Conservation (phyloP, 1,140 invertebrate genomes). For the Popillia japonica region DNA sequence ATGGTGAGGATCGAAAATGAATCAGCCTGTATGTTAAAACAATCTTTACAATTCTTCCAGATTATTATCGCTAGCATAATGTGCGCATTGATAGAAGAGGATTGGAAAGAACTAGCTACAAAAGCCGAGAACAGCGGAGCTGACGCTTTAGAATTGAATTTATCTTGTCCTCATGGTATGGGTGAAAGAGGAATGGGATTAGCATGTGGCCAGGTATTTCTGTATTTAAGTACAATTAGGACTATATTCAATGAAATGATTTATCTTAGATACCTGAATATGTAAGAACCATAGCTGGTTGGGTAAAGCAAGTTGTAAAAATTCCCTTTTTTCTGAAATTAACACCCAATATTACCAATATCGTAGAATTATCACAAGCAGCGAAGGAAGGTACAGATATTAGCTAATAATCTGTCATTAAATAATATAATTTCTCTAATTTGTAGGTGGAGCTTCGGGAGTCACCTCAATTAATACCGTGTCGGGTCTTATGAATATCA, state of each 20-base stretch:
- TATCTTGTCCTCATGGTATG: conserved; percentile 99
- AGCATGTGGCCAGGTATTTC: conserved; percentile 90
- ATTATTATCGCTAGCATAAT: conserved; percentile 97
- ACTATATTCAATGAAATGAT: conserved; percentile 24
- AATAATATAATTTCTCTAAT: conserved; percentile 17
- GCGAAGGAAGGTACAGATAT: conserved; percentile 80
- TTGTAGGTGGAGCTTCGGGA: conserved; percentile 85
- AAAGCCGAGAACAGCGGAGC: conserved; percentile 86
- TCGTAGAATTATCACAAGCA: conserved; percentile 87
- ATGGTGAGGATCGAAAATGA: no score
- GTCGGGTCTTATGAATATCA: conserved; percentile 89
- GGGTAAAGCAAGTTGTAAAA: conserved; percentile 85
- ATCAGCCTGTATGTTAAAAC: neutral
- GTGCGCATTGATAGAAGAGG: conserved; percentile 87
- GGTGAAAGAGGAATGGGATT: conserved; percentile 97
- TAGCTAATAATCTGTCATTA: conserved; percentile 35
- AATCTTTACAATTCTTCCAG: conserved; percentile 62
- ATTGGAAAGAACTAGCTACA: conserved; percentile 87
- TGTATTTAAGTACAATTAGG: conserved; percentile 5
- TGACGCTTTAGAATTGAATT: conserved; percentile 94
- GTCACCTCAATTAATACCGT: conserved; percentile 98
- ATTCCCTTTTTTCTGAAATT: conserved; percentile 99
- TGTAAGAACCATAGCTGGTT: conserved; percentile 88
- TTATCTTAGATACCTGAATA: conserved; percentile 78
- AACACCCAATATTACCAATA: conserved; percentile 97